Conservation (phyloP, 2,797 vertebrate genomes). For the Podarcis lilfordi region DNA sequence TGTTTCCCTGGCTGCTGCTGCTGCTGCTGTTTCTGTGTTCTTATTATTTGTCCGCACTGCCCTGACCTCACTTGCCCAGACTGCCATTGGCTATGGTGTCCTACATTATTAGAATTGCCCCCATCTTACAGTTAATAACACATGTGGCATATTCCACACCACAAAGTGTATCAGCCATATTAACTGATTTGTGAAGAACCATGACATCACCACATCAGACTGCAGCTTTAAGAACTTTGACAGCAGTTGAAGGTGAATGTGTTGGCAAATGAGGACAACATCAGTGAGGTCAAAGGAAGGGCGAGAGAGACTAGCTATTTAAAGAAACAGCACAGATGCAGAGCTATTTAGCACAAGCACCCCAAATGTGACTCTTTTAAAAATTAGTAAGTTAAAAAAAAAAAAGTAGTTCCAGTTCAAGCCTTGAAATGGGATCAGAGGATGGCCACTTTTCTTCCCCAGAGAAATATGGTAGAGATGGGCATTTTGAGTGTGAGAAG, state of each 20-base stretch:
- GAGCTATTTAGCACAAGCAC: too few relatives aligned
- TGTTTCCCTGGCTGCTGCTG: neutral
- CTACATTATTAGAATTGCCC: neutral
- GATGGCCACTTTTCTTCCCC: neutral
- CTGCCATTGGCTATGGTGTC: neutral
- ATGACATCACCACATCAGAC: neutral
- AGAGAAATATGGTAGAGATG: neutral
- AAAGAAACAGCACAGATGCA: neutral
- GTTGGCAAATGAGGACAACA: neutral
- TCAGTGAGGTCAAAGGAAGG: neutral
- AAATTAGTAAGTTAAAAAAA: too few relatives aligned
- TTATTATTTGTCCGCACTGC: neutral
- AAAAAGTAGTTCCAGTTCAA: neutral
- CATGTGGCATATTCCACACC: too few relatives aligned
- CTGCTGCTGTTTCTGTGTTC: neutral
- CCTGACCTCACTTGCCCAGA: neutral
- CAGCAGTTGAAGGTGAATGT: neutral
- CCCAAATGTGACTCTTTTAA: neutral
- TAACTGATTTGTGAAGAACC: neutral
- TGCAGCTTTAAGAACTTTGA: neutral
- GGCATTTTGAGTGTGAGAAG: neutral
- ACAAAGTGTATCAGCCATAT: too few relatives aligned
- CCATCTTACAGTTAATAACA: too few relatives aligned
- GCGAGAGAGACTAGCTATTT: too few relatives aligned
- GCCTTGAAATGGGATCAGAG: conserved; percentile 37